Percentiles rank a stretch among this genome's conserved stretches.
phyloP scores from a whole-genome alignment of 1,140 invertebrate species.

The Matsumurasca onukii region DNA sequence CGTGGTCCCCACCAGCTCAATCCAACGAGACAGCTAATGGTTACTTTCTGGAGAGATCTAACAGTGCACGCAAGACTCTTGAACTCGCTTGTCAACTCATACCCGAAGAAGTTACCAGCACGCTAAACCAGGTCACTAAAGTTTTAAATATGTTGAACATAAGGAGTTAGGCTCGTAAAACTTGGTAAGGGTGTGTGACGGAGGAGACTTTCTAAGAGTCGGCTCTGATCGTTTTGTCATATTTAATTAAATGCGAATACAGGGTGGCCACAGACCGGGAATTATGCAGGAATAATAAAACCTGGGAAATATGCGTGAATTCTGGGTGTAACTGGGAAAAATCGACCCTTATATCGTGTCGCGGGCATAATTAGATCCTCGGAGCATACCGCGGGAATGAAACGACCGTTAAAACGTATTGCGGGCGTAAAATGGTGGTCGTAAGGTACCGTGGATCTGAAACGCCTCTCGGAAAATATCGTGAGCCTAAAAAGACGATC shows the following conservation, averaged over 20 bases:
- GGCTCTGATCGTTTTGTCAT: background rate
- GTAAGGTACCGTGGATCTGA: too few relatives aligned
- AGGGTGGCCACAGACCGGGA: background rate
- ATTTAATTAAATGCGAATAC: background rate
- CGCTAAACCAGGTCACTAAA: background rate
- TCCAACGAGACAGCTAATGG: constrained; percentile 95
- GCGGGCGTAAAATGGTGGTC: too few relatives aligned
- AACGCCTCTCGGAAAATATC: too few relatives aligned
- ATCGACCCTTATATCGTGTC: too few relatives aligned
- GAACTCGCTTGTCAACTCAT: constrained; percentile 81
- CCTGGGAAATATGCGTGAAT: background rate
- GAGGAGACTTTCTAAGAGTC: too few relatives aligned
- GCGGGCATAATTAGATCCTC: too few relatives aligned
- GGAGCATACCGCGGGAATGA: too few relatives aligned
- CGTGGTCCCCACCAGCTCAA: constrained; percentile 88
- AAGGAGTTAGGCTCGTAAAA: background rate
- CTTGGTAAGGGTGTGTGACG: background rate
- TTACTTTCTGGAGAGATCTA: constrained; percentile 92
- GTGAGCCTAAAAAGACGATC: too few relatives aligned
- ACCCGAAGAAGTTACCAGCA: constrained; percentile 65
- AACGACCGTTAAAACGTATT: too few relatives aligned
- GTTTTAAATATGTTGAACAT: too few relatives aligned
- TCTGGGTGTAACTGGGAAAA: background rate
- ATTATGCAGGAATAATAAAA: background rate
- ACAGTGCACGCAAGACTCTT: constrained; percentile 87